These are phyloP conservation scores for Stomatorhinus walkeri DNA, from an alignment of 2,797 vertebrate species.

Conservation along the genomic window DNA sequence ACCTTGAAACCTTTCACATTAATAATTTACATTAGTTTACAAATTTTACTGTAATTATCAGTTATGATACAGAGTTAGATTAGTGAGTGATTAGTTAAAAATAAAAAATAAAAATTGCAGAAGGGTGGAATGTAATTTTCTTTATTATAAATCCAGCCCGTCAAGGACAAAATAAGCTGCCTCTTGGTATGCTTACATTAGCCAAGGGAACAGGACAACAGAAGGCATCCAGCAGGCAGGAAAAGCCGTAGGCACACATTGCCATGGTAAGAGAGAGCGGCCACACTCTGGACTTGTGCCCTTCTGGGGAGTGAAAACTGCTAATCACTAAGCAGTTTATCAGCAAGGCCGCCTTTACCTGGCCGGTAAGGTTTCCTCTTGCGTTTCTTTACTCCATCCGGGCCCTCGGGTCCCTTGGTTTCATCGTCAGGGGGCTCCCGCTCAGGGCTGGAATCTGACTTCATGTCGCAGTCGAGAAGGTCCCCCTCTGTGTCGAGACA, in stretches of 20 bases:
- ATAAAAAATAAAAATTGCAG: neutral
- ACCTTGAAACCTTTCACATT: neutral
- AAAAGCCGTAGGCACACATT: neutral
- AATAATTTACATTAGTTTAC: neutral
- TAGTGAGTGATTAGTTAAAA: neutral
- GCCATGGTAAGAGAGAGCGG: neutral
- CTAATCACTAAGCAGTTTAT: neutral
- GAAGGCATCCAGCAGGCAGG: neutral
- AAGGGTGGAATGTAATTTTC: neutral
- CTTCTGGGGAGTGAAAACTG: neutral
- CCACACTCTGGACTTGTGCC: neutral
- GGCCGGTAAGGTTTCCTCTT: conserved; percentile 94
- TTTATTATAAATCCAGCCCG: neutral
- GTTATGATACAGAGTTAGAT: neutral
- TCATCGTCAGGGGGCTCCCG: conserved; percentile 73
- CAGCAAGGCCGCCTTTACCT: conserved; percentile 53
- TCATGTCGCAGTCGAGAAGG: conserved; percentile 80
- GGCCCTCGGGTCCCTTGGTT: conserved; percentile 63
- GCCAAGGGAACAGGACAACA: neutral
- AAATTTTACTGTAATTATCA: neutral
- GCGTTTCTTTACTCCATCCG: conserved; percentile 77
- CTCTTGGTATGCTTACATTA: neutral
- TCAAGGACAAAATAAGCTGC: neutral
- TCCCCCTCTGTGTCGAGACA: conserved; percentile 58
- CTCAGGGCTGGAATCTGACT: conserved; percentile 94